Base-by-base conservation (phyloP, 2,113 vertebrate species). In the Scatophagus argus region DNA sequence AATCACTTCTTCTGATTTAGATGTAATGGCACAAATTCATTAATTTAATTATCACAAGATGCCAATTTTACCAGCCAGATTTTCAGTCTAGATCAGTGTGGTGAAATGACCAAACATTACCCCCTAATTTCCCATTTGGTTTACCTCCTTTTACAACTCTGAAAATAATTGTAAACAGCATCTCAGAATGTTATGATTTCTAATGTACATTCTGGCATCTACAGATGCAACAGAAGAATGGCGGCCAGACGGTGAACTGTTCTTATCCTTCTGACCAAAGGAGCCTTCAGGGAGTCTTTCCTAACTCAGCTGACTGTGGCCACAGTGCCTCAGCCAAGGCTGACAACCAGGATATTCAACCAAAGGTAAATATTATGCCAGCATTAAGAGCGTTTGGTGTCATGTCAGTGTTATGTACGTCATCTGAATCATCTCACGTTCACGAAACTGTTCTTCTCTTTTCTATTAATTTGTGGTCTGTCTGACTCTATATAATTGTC, bases 231-330 rank as follows among this genome's bases (percentile, higher is more conserved):
- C 93, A 95, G 92, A 96, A 94, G 84, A 90, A 85, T 27, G 70
- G 85, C 0, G 80, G 66, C 43, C 95, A 88, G 0, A 81, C 93
- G 0, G 62, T 86, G 47, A 95, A 82, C 83, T 91, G 93, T 2
- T 88, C 91, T 63, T 96, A 94, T 64, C 89, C 94, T 8, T 71
- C 95, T 0, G 92, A 93, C 77, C 93, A 95, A 61, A 89, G 94
- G 87, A 87, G 71, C 68, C 82, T 95, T 64, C 94, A 93, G 60
- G 79, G 91, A 2, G 19, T 92, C 9, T 96, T 94, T 81, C 67
- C 92, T 65, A 82, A 65, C 87, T 83, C 89, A 1, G 29, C 91
- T 7, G 95, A 95, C 1, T 92, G 82, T 49, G 78, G 85, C 75
- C 80, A 90, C 60, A 87, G 90, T 34, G 66, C 77, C 21, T 83